Percentiles rank a stretch among this genome's conserved stretches.
These are phyloP conservation scores for Penaeus vannamei DNA, from an alignment of 1,140 invertebrate species.

Conservation along the genomic window DNA sequence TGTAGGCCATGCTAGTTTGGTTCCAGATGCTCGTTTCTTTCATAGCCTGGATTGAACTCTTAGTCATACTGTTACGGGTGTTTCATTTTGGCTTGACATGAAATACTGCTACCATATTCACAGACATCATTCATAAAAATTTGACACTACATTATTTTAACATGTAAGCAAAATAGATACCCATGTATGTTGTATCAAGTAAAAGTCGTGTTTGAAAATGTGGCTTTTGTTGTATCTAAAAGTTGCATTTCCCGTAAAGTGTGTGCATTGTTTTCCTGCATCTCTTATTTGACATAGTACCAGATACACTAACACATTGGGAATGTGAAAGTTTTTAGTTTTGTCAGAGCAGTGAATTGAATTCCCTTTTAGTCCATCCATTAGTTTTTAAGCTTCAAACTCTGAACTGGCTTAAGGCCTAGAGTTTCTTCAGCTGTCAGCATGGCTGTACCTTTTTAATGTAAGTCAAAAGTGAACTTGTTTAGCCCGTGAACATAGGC, in stretches of 20 bases:
- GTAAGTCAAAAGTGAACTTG: constrained; percentile 35
- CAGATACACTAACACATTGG: constrained; percentile 38
- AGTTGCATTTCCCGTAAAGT: constrained; percentile 20
- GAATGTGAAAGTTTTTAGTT: constrained; percentile 39
- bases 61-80: not conserved
- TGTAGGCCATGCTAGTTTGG: constrained; percentile 34
- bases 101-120: constrained; percentile 40
- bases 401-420: constrained; percentile 24
- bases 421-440: constrained; percentile 41
- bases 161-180: too few relatives aligned
- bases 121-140: constrained; percentile 31
- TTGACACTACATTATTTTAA: constrained; percentile 13
- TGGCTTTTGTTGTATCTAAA: constrained; percentile 46
- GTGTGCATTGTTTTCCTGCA: constrained; percentile 48
- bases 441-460: constrained; percentile 40
- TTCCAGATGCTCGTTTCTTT: constrained; percentile 33
- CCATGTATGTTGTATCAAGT: too few relatives aligned
- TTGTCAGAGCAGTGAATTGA: not conserved
- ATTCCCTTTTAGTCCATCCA: constrained; percentile 43
- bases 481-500: constrained; percentile 20
- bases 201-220: constrained; percentile 26
- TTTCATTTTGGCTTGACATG: constrained; percentile 44
- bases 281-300: constrained; percentile 46
- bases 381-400: constrained; percentile 52
- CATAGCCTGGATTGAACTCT: constrained; percentile 44